Conservation (phyloP, 1,140 invertebrate genomes). For the Platorchestia sp. region DNA sequence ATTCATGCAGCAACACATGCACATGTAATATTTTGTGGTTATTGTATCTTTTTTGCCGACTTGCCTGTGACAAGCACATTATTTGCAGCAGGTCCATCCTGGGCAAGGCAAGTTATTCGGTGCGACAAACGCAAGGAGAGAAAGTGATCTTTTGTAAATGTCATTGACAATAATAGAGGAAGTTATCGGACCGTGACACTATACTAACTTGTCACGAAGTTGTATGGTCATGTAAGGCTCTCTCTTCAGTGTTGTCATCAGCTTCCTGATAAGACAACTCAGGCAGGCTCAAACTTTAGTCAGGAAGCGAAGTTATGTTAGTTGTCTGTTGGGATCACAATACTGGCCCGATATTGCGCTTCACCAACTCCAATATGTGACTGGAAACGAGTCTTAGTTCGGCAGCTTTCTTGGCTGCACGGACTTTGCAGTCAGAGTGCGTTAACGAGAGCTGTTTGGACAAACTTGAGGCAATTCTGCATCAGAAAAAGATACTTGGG, state of each 20-base stretch:
- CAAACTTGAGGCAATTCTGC: neutral
- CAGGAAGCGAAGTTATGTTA: conserved; percentile 51
- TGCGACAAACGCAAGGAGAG: neutral
- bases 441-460: conserved; percentile 8
- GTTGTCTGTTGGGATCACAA: conserved; percentile 52
- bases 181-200: conserved; percentile 22
- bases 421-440: neutral
- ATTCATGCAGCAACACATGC: too few species aligned
- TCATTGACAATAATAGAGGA: neutral
- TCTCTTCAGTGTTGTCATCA: conserved; percentile 35
- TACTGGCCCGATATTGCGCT: conserved; percentile 39
- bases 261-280: conserved; percentile 53
- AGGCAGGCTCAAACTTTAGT: neutral
- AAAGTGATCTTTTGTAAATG: neutral
- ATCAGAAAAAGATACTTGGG: neutral
- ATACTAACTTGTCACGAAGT: conserved; percentile 31
- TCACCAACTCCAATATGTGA: conserved; percentile 48
- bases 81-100: neutral
- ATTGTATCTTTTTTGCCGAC: neutral
- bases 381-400: conserved; percentile 47
- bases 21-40: too few species aligned
- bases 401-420: neutral
- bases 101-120: neutral
- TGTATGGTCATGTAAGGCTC: neutral
- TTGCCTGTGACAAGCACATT: neutral